These are phyloP conservation scores for Eurosta solidaginis DNA, from an alignment of 1,140 invertebrate genomes.

Conservation along the genomic window DNA sequence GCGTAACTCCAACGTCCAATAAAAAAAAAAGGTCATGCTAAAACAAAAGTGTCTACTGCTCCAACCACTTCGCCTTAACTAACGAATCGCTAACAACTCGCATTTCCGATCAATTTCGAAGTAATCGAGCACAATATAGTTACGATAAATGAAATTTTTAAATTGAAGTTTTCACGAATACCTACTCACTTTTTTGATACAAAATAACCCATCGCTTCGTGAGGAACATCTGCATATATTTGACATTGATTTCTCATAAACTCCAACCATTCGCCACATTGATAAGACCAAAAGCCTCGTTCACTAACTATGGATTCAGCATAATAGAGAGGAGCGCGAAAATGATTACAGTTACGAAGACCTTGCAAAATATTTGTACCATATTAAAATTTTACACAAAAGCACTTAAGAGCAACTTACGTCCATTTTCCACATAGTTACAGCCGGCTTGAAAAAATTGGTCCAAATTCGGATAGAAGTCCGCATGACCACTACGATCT, in stretches of 20 bases:
- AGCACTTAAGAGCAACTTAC: conserved; percentile 28
- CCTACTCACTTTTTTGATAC: conserved; percentile 43
- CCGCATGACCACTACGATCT: conserved; percentile 70
- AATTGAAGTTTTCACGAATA: background rate
- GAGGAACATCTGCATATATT: conserved; percentile 40
- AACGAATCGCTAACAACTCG: no score
- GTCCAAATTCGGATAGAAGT: conserved; percentile 84
- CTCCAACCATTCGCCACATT: conserved; percentile 48
- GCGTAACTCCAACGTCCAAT: no score
- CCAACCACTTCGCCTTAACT: no score
- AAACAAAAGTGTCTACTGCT: no score
- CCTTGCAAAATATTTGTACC: conserved; percentile 41
- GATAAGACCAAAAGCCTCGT: conserved; percentile 48
- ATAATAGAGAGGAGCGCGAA: conserved; percentile 63
- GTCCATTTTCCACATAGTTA: conserved; percentile 52
- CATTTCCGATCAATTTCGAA: no score
- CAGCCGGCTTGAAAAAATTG: conserved; percentile 74
- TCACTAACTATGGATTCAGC: conserved; percentile 62
- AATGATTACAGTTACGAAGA: conserved; percentile 62
- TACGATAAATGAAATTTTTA: background rate
- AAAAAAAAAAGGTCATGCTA: no score
- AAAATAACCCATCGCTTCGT: conserved; percentile 51
- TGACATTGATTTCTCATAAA: conserved; percentile 46
- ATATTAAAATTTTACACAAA: conserved; percentile 46
- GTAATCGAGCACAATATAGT: no score